A percentile compares a stretch with the other conserved stretches of the same genome.
phyloP scores from a whole-genome alignment of 2,797 vertebrate genomes.

The Falco peregrinus region DNA sequence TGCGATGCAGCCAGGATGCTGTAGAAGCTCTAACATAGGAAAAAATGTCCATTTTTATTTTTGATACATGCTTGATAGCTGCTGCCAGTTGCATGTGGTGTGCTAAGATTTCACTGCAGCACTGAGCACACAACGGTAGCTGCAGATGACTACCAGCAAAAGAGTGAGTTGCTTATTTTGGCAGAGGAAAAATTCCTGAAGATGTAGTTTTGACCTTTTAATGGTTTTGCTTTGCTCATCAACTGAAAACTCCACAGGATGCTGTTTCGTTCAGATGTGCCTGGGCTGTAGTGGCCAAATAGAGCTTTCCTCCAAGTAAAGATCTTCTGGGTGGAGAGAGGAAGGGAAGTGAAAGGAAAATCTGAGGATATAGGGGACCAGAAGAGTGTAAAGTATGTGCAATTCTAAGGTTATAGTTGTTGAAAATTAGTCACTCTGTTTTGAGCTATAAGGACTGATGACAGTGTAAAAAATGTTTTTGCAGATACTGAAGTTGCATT shows the following conservation, averaged over 20 bases:
- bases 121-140: not conserved
- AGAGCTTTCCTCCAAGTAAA: not conserved
- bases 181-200: not conserved
- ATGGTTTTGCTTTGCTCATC: not conserved
- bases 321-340: not conserved
- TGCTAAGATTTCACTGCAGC: not conserved
- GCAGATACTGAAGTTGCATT: not conserved
- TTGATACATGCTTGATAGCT: fast-evolving
- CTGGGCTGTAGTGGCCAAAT: not conserved
- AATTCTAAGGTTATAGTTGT: not conserved
- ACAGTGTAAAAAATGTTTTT: not conserved
- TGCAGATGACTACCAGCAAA: not conserved
- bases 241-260: not conserved
- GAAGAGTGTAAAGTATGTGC: not conserved
- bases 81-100: not conserved
- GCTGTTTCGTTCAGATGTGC: not conserved
- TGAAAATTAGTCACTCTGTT: not conserved
- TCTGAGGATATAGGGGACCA: not conserved
- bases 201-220: not conserved
- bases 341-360: not conserved
- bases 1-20: not conserved
- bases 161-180: not conserved
- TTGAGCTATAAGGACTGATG: not conserved
- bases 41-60: not conserved
- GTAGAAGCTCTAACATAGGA: not conserved